These are phyloP conservation scores for Aspidoscelis tigris DNA, from an alignment of 2,113 vertebrate species.

Conservation along the genomic window DNA sequence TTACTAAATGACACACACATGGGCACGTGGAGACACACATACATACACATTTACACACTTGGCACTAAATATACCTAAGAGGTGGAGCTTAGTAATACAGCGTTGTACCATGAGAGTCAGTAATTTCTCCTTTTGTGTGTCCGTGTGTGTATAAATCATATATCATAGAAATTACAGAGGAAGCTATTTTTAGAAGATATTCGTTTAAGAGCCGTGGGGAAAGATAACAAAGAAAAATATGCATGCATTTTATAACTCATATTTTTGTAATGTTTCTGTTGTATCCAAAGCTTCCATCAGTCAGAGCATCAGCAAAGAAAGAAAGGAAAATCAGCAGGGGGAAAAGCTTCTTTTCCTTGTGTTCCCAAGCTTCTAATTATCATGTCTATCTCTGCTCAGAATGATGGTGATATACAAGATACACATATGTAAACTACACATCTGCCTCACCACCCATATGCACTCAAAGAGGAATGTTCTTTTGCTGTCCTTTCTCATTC, in stretches of 20 bases:
- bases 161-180: constrained; percentile 67
- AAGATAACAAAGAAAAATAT: constrained; percentile 65
- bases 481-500: constrained; percentile 59
- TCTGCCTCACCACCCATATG: constrained; percentile 46
- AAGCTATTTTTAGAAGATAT: constrained; percentile 73
- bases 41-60: neutral
- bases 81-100: constrained; percentile 62
- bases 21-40: no score
- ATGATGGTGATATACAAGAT: constrained; percentile 27
- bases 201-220: constrained; percentile 74
- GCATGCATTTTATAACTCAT: constrained; percentile 80
- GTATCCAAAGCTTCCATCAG: constrained; percentile 69
- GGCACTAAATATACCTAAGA: constrained; percentile 12
- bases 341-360: neutral
- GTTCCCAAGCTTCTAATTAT: constrained; percentile 59
- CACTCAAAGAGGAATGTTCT: constrained; percentile 60
- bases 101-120: constrained; percentile 51
- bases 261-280: constrained; percentile 74
- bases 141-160: constrained; percentile 53
- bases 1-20: constrained; percentile 64
- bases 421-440: constrained; percentile 23
- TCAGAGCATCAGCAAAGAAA: constrained; percentile 53
- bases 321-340: constrained; percentile 46
- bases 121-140: constrained; percentile 47
- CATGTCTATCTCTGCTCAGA: constrained; percentile 28